Evolutionary conservation across 2,888 invertebrate genomes (phyloP), one percentile per base, ranked within the genome.

Genomic region (Sthenelais limicola): DNA sequence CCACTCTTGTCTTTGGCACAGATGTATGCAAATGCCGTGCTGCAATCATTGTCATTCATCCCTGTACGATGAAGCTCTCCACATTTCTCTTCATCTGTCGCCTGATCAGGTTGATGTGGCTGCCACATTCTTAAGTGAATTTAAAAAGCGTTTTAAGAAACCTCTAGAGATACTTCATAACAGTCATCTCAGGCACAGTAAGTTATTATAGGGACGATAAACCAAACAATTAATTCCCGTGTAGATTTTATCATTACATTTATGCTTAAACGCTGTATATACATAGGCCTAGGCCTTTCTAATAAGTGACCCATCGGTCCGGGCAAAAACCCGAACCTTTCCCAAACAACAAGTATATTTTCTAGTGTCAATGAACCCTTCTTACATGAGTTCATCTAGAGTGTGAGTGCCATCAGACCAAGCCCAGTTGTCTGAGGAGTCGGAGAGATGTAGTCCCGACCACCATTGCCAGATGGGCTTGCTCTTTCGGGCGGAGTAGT

Each of bases 391-490:
- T 24, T 32, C 18, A n/a, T 33, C 56, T 5, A 33, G 32, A 30
- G 33, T 56, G 30, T n/a, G 21, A 5, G 56, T 56, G 30, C 56
- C 56, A 21, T 56, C 56, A 4, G 56, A 56, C 56, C 56, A 56
- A 33, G 18, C n/a, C 56, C 56, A 56, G 32, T 56, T 33, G n/a
- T 32, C 18, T 9, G 56, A 33, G 30, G 18, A n/a, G 56, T 32
- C 33, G 56, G 33, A 18, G 5, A 33, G 32, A 21, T 56, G 30
- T 2, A 56, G 56, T 3, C 56, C 56, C 56, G 56, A 18, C 56
- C 56, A 56, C 56, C 56, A 56, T 32, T 56, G 56, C 56, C 56
- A 56, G n/a, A 56, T 33, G 5, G 56, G n/a, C n/a, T n/a, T n/a
- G n/a, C n/a, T n/a, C n/a, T n/a, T n/a, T n/a, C n/a, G n/a, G n/a